These are phyloP conservation scores for Zaprionus africanus DNA, from an alignment of 1,140 invertebrate genomes.

Conservation along the genomic window DNA sequence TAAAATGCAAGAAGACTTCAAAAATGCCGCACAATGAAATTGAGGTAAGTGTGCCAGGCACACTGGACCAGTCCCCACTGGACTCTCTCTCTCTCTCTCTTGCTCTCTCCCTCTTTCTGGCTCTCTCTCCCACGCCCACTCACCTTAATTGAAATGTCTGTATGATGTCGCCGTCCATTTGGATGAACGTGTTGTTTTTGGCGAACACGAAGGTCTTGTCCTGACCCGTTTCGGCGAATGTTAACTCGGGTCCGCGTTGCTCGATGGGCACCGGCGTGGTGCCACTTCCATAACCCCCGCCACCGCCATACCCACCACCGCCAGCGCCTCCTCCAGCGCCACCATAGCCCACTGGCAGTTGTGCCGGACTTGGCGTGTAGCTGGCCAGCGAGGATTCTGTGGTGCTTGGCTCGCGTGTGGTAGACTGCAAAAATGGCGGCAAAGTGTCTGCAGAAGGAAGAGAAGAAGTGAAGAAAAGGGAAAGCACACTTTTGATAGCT, in stretches of 20 bases:
- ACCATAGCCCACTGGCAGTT: constrained; percentile 47
- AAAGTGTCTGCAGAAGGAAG: constrained; percentile 68
- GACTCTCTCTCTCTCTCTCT: too few species aligned
- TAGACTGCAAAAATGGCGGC: constrained; percentile 85
- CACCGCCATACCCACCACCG: constrained; percentile 21
- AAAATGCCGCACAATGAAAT: constrained; percentile 47
- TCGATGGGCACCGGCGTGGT: constrained; percentile 88
- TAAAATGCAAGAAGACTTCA: constrained; percentile 61
- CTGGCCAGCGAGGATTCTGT: constrained; percentile 84
- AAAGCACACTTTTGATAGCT: background rate
- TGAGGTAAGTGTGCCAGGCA: constrained; percentile 44
- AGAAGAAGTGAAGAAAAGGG: background rate
- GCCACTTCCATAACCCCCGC: constrained; percentile 43
- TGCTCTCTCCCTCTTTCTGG: background rate
- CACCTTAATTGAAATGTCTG: constrained; percentile 94
- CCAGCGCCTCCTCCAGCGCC: constrained; percentile 42
- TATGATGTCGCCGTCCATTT: constrained; percentile 93
- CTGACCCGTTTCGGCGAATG: constrained; percentile 92
- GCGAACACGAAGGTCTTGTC: constrained; percentile 93
- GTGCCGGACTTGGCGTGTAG: constrained; percentile 66
- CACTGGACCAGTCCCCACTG: background rate
- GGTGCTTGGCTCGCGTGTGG: constrained; percentile 85
- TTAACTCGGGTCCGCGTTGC: constrained; percentile 90
- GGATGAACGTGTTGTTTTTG: constrained; percentile 94
- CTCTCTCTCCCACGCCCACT: constrained; percentile 38